Evolutionary conservation across 2,888 invertebrate genomes (phyloP), one percentile per base, ranked within the genome.

Genomic region (Drosophila fungiperda): DNA sequence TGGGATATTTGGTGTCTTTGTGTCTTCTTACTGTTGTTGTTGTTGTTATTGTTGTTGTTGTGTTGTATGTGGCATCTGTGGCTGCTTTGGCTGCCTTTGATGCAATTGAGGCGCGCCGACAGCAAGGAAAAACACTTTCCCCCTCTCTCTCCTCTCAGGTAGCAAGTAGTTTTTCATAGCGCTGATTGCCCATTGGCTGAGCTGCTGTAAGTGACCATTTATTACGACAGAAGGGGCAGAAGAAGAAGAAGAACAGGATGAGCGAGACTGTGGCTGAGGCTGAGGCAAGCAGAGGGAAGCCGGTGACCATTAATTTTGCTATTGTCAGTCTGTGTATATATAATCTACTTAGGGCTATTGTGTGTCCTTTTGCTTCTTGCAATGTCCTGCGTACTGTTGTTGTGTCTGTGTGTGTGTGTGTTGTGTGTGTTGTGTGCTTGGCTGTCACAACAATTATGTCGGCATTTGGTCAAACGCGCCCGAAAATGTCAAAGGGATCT

Each of bases 371-470:
- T 79, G 64, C 69, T 65, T 33, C 64, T 58, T 70, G 63, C 65
- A 33, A 20, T 62, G 66, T 65, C 61, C 73, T 70, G 66, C 35
- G 54, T 59, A 55, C 57, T 55, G 53, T 68, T 57, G 48, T 73
- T 35, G 4, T 35, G 4, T 35, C 4, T 12, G 11, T 35, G 0
- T 35, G 35, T 35, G 17, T 40, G 7, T n/a, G 45, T 45, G 12
- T 42, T 45, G 12, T 42, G 20, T 45, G 45, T 85, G 62, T 75
- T 71, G 71, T 68, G 69, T 73, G 57, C 49, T 59, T 69, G 69
- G 35, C 76, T 87, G 87, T 89, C 87, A 88, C 89, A 88, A 88
- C 89, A 87, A 89, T 89, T 87, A 80, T 80, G 89, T 88, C 86
- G 86, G 86, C 86, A 78, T 88, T 88, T 83, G 76, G 42, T 86